Base-by-base conservation (phyloP, 2,888 invertebrate genomes). In the Ichneumoninae sp. region DNA sequence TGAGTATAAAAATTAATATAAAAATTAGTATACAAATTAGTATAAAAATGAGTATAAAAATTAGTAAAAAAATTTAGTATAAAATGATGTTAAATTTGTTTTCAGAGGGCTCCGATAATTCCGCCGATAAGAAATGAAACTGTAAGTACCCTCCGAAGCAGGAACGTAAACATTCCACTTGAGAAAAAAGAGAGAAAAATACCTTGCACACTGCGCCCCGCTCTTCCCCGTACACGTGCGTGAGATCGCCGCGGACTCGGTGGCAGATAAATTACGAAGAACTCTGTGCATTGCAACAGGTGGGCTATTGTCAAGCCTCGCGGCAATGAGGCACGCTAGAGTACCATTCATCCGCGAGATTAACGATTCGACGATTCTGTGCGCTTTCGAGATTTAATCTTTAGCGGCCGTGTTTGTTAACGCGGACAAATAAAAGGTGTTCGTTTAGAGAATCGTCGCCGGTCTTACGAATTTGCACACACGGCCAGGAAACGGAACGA, bases 241-340 rank as follows among this genome's bases (percentile, higher is more conserved):
- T 62, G 62, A 33, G 33, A 30, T 33, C 62, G 30, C 62, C 30
- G 16, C 47, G 47, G 50, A 74, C 74, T 30, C 30, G 62, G 30
- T 30, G 62, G 60, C 50, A 44, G 54, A 26, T n/a, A 68, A 57
- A 69, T 68, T 26, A 54, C 68, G 44, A 33, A 30, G 36, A 65
- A 50, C 57, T 65, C 71, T 65, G 8, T 50, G 33, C 84, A 86
- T 77, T 84, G 92, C 92, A 92, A 92, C 92, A 92, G 92, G 92
- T 92, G 91, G 91, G 89, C 89, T 89, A 89, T 75, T 65, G 16
- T 50, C 16, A 62, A 33, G 74, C 74, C 62, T 74, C 72, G 72
- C 40, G 72, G 22, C 26, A 62, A 30, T 26, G 62, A 30, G 16
- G 16, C 62, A 62, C 62, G 62, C 62, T 33, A 62, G 30, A 33